Evolutionary conservation across 2,797 vertebrate species (phyloP), one percentile per base, ranked within the genome.

Genomic region (Danio aesculapii): DNA sequence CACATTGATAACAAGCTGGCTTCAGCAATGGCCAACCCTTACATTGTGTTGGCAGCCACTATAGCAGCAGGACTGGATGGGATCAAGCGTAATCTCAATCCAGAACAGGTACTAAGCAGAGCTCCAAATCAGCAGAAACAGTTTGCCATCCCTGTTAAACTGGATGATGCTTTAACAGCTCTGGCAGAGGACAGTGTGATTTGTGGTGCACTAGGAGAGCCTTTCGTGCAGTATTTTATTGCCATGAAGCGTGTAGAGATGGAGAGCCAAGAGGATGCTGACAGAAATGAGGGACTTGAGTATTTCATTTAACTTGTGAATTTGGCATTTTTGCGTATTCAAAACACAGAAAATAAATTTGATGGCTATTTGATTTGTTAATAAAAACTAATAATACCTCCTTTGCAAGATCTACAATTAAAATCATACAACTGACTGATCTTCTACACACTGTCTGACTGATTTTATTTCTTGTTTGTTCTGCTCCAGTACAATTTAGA

Each of bases 181-280:
- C 83, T 98, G 0, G 94, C 90, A 43, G 95, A 96, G 61, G 96
- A 99, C 62, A 88, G 89, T 0, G 92, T 95, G 80, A 95, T 99
- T 62, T 88, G 91, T 85, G 91, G 92, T 63, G 91, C 95, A 2
- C 91, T 99, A 0, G 97, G 97, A 0, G 96, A 98, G 79, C 94
- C 94, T 6, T 99, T 99, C 64, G 89, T 97, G 61, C 94, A 93
- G n/a, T 97, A 97, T 81, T 99, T 99, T 87, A 91, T 98, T 21
- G 96, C 95, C 74, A 96, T 99, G 95, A 99, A 99, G 88, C 95
- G 91, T 77, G 95, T 97, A 81, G 97, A 99, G 87, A 93, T 99
- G 79, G 96, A 98, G 91, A 97, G 93, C 0, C 94, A 99, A 90
- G 95, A 97, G 78, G 96, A 98, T 66, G 91, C 93, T 0, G 97